Conservation (phyloP, 2,888 invertebrate genomes). For the Amiota minor region DNA sequence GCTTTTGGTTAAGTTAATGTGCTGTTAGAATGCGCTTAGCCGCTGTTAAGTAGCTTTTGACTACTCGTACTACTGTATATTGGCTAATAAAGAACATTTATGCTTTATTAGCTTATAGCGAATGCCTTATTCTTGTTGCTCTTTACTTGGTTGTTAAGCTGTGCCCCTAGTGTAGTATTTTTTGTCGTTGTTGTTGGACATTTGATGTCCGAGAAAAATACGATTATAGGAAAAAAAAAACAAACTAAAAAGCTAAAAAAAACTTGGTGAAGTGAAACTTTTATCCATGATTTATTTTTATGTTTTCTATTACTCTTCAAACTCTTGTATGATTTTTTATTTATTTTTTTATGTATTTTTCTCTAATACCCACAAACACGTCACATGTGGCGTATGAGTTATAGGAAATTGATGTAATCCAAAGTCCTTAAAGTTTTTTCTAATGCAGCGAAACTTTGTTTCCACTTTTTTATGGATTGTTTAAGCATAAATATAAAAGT, state of each 20-base stretch:
- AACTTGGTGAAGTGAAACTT: no score
- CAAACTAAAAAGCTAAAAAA: no score
- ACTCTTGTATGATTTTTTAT: slow-evolving; percentile 1
- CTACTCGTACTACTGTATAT: neutral
- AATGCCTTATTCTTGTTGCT: neutral
- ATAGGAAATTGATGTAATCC: slow-evolving; percentile 11
- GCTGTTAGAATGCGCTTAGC: slow-evolving; percentile 22
- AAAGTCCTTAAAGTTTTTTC: neutral
- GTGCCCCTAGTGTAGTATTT: no score
- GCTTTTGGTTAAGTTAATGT: slow-evolving; percentile 22
- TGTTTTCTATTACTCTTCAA: neutral
- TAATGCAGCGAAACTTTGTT: neutral
- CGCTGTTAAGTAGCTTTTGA: slow-evolving; percentile 15
- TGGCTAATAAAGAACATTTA: neutral
- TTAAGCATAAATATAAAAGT: no score
- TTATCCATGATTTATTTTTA: no score
- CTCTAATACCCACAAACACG: neutral
- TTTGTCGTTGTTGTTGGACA: no score
- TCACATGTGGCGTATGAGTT: neutral
- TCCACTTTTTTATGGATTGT: neutral
- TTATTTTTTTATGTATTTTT: neutral
- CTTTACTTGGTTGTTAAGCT: neutral
- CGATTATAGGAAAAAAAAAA: no score
- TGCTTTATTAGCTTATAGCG: neutral
- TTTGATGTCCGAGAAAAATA: no score